Evolutionary conservation across 2,888 invertebrate species (phyloP).

Genomic region (Clanis bilineata): DNA sequence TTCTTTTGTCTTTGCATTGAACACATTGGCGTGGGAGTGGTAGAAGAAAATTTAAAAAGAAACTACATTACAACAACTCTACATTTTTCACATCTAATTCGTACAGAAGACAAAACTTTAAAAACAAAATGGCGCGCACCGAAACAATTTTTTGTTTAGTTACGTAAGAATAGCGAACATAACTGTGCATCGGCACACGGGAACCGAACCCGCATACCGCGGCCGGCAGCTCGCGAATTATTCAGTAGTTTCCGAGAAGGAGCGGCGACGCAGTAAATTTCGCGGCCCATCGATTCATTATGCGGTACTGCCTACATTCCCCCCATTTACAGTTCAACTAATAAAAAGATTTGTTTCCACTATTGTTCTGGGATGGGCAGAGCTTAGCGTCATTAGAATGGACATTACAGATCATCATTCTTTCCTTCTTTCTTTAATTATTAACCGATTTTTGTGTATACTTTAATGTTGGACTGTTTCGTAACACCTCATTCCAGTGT

Average conservation of each 20-base stretch:
- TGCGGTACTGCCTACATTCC: slow-evolving; percentile 79
- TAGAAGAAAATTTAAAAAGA: too few relatives aligned
- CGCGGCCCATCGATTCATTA: slow-evolving; percentile 56
- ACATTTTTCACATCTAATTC: too few relatives aligned
- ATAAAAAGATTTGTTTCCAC: slow-evolving; percentile 59
- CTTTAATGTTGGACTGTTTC: too few relatives aligned
- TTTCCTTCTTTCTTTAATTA: too few relatives aligned
- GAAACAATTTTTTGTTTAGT: slow-evolving; percentile 29
- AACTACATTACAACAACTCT: too few relatives aligned
- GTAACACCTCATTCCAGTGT: too few relatives aligned
- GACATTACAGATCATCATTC: too few relatives aligned
- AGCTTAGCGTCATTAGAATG: slow-evolving; percentile 2
- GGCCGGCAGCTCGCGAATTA: slow-evolving; percentile 61
- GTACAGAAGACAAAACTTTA: too few relatives aligned
- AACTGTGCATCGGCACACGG: slow-evolving; percentile 66
- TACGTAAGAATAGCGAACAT: slow-evolving; percentile 77
- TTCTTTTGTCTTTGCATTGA: too few relatives aligned
- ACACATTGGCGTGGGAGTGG: too few relatives aligned
- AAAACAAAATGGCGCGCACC: background rate
- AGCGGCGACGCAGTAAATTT: slow-evolving; percentile 68
- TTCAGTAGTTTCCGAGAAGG: slow-evolving; percentile 74
- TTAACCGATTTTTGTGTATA: too few relatives aligned
- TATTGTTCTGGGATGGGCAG: slow-evolving; percentile 53
- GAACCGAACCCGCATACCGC: slow-evolving; percentile 69
- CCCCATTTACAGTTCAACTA: slow-evolving; percentile 47